Base-by-base conservation (phyloP, 2,113 vertebrate species). In the Aphyosemion australe region DNA sequence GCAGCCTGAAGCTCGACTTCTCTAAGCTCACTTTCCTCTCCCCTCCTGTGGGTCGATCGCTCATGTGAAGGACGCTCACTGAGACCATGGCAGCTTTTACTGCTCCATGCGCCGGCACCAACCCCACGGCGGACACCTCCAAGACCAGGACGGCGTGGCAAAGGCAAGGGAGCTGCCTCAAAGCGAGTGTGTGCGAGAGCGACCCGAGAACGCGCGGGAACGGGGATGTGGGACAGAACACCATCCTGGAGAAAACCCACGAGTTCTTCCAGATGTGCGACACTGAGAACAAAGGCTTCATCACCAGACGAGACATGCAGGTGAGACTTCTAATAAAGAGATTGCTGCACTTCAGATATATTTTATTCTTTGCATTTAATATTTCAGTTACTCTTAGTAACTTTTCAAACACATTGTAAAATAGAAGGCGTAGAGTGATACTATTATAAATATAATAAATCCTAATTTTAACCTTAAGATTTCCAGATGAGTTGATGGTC, bases 211-310 rank as follows among this genome's bases (percentile, higher is more conserved):
- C 18, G 13, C 52, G 60, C 11, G 20, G 75, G 74, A 37, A 69
- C 0, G 19, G 56, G 39, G 77, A 73, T 0, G 15, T 66, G 7
- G 84, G 47, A 61, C 85, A 80, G 16, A 71, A 84, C 75, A 85
- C 87, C 13, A 68, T 97, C 57, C 72, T 90, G 87, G 92, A 80
- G 73, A 97, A 95, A 86, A 93, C 93, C 6, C 91, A 71, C 1
- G 95, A 98, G 54, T 96, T 98, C 81, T 98, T 99, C 84, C 94
- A 93, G 92, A 93, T 94, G 69, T 97, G 96, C 42, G 97, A 98
- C 80, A 76, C 85, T 0, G 95, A 96, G 76, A 90, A 91, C 76
- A 99, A 97, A 75, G 96, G 96, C 53, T 98, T 95, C 61, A 91
- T 99, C 54, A 92, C 91, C 51, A 84, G 87, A 14, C 84, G 85